Evolutionary conservation across 2,888 invertebrate species (phyloP).

Genomic region (Cerastis rubricosa): DNA sequence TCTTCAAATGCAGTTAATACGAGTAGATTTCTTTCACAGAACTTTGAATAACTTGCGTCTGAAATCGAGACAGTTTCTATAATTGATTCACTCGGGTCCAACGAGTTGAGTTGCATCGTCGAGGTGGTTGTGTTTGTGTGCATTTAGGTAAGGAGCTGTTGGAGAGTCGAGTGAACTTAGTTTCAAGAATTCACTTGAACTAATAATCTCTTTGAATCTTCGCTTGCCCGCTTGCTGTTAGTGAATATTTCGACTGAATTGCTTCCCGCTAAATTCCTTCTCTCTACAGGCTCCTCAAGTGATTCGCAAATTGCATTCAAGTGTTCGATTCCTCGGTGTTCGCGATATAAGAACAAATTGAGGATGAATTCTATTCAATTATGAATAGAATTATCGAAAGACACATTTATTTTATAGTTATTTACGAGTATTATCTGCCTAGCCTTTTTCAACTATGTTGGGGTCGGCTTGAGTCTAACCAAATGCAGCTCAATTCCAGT

Average conservation of each 20-base stretch:
- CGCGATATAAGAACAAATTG: background rate
- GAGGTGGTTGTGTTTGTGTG: background rate
- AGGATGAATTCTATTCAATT: background rate
- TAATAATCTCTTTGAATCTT: conserved; percentile 4
- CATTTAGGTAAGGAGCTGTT: conserved; percentile 39
- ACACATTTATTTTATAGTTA: background rate
- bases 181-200: background rate
- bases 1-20: background rate
- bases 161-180: background rate
- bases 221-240: conserved; percentile 2
- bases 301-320: background rate
- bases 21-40: background rate
- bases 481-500: no score
- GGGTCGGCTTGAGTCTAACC: no score
- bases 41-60: background rate
- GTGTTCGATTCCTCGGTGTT: background rate
- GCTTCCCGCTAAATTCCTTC: background rate
- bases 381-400: background rate
- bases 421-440: background rate
- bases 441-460: no score
- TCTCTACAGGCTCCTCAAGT: conserved; percentile 13
- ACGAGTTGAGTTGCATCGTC: background rate
- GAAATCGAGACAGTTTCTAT: conserved; percentile 6
- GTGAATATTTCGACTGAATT: conserved; percentile 22
- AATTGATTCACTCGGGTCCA: conserved; percentile 26